Conservation (phyloP, 2,888 invertebrate genomes). For the Oegoconia quadripuncta region DNA sequence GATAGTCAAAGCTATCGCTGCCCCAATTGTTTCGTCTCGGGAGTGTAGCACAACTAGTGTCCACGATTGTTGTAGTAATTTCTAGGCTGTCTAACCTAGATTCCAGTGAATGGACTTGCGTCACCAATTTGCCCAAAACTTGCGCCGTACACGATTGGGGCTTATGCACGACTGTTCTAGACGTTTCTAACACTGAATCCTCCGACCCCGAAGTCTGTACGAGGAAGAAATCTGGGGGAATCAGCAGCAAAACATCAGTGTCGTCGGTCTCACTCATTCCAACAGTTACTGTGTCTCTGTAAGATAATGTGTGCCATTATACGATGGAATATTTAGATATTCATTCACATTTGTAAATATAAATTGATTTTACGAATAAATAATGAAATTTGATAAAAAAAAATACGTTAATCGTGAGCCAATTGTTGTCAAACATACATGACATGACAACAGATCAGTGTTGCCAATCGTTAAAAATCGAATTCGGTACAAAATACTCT, state of each 20-base stretch:
- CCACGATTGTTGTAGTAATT: slow-evolving; percentile 44
- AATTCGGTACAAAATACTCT: too few species aligned
- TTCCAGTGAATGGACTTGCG: slow-evolving; percentile 81
- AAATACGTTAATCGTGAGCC: too few species aligned
- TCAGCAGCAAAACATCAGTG: slow-evolving; percentile 88
- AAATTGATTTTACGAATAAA: background rate
- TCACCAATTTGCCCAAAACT: slow-evolving; percentile 76
- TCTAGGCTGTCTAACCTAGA: slow-evolving; percentile 70
- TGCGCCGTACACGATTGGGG: slow-evolving; percentile 69
- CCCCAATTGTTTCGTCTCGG: slow-evolving; percentile 42
- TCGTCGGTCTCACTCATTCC: slow-evolving; percentile 84
- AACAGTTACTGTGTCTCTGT: slow-evolving; percentile 27
- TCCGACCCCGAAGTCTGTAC: slow-evolving; percentile 81
- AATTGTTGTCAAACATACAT: background rate
- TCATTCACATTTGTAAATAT: background rate
- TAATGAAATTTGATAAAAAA: slow-evolving; percentile 4
- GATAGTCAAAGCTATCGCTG: slow-evolving; percentile 51
- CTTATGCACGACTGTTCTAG: slow-evolving; percentile 68
- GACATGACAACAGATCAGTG: too few species aligned
- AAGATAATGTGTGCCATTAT: slow-evolving; percentile 50
- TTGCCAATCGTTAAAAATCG: too few species aligned
- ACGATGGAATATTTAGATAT: background rate
- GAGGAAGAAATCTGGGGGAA: slow-evolving; percentile 87
- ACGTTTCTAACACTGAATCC: slow-evolving; percentile 61
- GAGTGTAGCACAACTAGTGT: slow-evolving; percentile 40